Conservation (phyloP, 2,797 vertebrate species). For the Knipowitschia caucasica region DNA sequence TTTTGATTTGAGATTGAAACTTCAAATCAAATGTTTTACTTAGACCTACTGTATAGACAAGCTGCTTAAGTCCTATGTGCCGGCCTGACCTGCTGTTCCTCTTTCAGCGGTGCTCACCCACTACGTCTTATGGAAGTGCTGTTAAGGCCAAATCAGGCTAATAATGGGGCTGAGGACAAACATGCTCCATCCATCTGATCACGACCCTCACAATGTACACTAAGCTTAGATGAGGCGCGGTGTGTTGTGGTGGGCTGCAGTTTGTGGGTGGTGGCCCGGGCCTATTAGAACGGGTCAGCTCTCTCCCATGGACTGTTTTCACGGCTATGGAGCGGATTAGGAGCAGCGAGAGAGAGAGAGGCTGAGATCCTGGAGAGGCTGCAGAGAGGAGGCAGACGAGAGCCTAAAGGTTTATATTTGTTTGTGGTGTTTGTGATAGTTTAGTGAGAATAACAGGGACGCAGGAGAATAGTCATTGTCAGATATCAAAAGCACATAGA, state of each 20-base stretch:
- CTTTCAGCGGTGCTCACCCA: slow-evolving; percentile 1
- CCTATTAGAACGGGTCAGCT: slow-evolving; percentile 73
- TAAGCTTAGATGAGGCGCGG: slow-evolving; percentile 11
- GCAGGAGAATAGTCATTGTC: too few relatives aligned
- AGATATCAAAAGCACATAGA: too few relatives aligned
- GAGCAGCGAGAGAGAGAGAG: slow-evolving; percentile 29
- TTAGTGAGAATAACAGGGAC: too few relatives aligned
- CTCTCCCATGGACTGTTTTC: slow-evolving; percentile 71
- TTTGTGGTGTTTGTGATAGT: too few relatives aligned
- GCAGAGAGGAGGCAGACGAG: slow-evolving; percentile 31
- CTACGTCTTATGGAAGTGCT: slow-evolving; percentile 10
- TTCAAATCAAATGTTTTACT: too few relatives aligned
- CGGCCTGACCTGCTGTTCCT: not conserved
- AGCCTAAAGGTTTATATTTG: slow-evolving; percentile 42
- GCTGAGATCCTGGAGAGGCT: slow-evolving; percentile 44
- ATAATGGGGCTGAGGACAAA: slow-evolving; percentile 21
- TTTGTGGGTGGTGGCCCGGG: slow-evolving; percentile 61
- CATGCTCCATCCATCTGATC: slow-evolving; percentile 6
- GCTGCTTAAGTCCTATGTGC: not conserved
- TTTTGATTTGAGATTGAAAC: too few relatives aligned
- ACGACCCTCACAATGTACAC: slow-evolving; percentile 6
- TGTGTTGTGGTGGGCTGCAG: slow-evolving; percentile 37
- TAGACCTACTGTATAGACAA: too few relatives aligned
- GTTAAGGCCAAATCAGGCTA: slow-evolving; percentile 8
- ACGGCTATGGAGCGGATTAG: slow-evolving; percentile 74